A percentile compares a stretch with the other conserved stretches of the same genome.
phyloP scores from a whole-genome alignment of 2,113 vertebrate genomes.

The Tetrax tetrax region DNA sequence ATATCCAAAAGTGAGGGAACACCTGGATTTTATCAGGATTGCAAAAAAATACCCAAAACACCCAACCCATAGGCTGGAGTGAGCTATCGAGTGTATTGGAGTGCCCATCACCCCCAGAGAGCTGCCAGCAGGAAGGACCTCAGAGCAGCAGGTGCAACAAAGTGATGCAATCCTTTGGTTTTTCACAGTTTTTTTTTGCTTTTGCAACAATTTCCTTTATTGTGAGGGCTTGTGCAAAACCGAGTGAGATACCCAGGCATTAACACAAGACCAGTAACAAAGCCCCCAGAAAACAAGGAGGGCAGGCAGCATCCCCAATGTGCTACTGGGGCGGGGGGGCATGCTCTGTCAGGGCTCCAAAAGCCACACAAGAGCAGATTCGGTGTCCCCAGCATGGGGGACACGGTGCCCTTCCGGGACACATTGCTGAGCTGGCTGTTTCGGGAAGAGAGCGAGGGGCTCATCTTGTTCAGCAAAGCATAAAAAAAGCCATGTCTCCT shows the following conservation, averaged over 20 bases:
- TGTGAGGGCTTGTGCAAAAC: not conserved
- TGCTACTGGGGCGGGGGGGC: rapidly evolving
- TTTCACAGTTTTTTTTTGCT: not conserved
- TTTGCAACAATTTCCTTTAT: not conserved
- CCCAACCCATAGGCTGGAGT: no score
- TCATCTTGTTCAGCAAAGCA: not conserved
- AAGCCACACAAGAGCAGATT: not conserved
- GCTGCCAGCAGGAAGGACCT: rapidly evolving
- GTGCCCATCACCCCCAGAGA: not conserved
- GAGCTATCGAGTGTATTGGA: rapidly evolving
- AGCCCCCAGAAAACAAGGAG: not conserved
- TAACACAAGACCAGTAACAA: not conserved
- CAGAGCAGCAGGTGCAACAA: rapidly evolving
- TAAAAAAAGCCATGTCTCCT: rapidly evolving
- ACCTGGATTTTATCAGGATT: not conserved
- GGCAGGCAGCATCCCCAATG: rapidly evolving
- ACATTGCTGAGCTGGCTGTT: rapidly evolving
- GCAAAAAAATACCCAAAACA: not conserved
- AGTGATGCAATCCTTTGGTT: not conserved
- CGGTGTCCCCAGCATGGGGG: rapidly evolving
- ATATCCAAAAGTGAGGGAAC: not conserved
- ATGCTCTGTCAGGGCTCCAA: not conserved
- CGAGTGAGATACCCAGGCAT: no score
- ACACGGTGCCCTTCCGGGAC: not conserved
- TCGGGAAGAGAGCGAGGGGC: not conserved